Evolutionary conservation across 2,888 invertebrate species (phyloP), one percentile per base, ranked within the genome.

Genomic region (Gonocerus acuteangulatus): DNA sequence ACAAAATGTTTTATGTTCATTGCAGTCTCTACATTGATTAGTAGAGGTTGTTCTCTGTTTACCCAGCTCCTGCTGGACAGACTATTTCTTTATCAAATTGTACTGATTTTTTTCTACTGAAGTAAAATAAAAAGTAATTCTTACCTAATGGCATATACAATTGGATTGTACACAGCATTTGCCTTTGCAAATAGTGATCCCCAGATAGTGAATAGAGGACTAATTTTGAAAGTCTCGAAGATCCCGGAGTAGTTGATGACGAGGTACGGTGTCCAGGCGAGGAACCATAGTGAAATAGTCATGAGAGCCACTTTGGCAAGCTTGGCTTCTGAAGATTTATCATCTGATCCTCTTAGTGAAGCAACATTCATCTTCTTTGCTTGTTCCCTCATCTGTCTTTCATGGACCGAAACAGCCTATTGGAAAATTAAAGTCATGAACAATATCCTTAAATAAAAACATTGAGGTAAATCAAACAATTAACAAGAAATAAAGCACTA

Each of bases 291-390:
- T 0, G 87, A 82, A 70, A 94, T 89, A 65, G 92, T 93, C 81
- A 89, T 89, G 72, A 94, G 77, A 58, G 94, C 92, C 59, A 94
- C 87, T 80, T 91, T 91, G 61, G 91, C 91, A 69, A 91, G 75
- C 79, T 90, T 89, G 74, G 86, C 87, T 75, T 91, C 91, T 7
- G 90, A 88, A 71, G 89, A 89, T 51, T 87, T 86, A 67, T 84
- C 82, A 71, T 89, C 88, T 23, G 86, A 81, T 34, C 89, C 88
- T 72, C 91, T 80, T 60, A 92, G 79, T 36, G 90, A 90, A 65
- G 90, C 87, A 3, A 92, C 92, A 74, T 92, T 92, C 92, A 92
- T 92, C 76, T 92, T 92, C 76, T 91, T 91, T 58, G 92, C 92
- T 76, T 92, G 91, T 73, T 90, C 91, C 69, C 89, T 80, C 88